Evolutionary conservation across 1,140 invertebrate genomes (phyloP), one percentile per base, ranked within the genome.

Genomic region (Magallana gigas): DNA sequence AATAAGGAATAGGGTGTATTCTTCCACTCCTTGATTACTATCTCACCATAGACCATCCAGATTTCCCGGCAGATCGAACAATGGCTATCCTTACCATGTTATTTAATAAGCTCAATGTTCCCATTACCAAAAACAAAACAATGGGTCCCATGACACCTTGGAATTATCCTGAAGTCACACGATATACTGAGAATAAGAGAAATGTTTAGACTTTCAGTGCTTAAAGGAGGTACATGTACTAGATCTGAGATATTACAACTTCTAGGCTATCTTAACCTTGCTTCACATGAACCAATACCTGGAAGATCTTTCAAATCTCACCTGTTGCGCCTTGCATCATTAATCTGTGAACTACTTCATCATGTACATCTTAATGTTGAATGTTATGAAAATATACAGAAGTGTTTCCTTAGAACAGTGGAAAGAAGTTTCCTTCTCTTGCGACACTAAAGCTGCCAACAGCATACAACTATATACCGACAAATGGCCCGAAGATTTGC

Each of bases 401-500:
- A 16, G 8, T 29, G 68, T 12, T 89, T 89, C 23, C 60, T 60
- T 87, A 29, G 23, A 60, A 8, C 23, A 64, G 1, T 89, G 88
- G 86, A 89, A 89, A 60, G 86, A 84, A 8, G 62, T 84, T 6
- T 88, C 87, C 18, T 81, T 88, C n/a, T 85, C 85, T 57, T 81
- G 48, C 11, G 60, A 88, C 57, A 64, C 29, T 18, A 9, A 60
- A 58, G n/a, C n/a, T 23, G 64, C 87, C 57, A 11, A 57, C 16
- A 82, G 16, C 18, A 62, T 85, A 7, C 4, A 85, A 56, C 14
- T 84, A 16, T 89, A 68, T 84, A 89, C 85, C 12, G 84, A 82
- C 7, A 2, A 57, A 23, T 89, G 68, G 57, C 87, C 87, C 0
- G 4, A n/a, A n/a, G 16, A 81, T 57, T 83, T 87, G 23, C 11